These are phyloP conservation scores for Catostylus mosaicus DNA, from an alignment of 30 jellyfish, hydroid and myxozoan genomes.

Conservation along the genomic window DNA sequence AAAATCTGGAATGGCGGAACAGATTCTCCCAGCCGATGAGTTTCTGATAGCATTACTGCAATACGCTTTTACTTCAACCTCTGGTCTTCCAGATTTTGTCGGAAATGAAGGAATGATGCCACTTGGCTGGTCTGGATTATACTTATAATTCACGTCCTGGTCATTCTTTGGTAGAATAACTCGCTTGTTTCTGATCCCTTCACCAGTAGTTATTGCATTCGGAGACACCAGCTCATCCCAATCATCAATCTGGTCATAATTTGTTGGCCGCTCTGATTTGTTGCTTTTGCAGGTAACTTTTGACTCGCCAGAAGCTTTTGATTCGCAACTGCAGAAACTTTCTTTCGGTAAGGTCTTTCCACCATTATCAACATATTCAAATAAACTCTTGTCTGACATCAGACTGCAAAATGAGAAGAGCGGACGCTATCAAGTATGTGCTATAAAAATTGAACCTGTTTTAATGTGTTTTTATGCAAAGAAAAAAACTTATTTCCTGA, in stretches of 20 bases:
- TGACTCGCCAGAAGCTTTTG: neutral
- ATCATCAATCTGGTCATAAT: neutral
- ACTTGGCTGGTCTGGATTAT: slow-evolving; percentile 8
- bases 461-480: too few species aligned
- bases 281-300: slow-evolving; percentile 9
- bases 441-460: too few species aligned
- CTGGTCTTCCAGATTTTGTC: slow-evolving; percentile 28
- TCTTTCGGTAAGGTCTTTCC: slow-evolving; percentile 8
- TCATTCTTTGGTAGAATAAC: slow-evolving; percentile 28
- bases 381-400: neutral
- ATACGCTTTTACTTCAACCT: neutral
- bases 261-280: slow-evolving; percentile 17
- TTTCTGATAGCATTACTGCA: slow-evolving; percentile 18
- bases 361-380: neutral
- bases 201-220: neutral
- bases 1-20: slow-evolving; percentile 20
- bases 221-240: slow-evolving; percentile 28
- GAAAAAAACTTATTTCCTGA: too few species aligned
- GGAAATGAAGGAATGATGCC: slow-evolving; percentile 38
- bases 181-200: neutral
- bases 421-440: too few species aligned
- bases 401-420: too few species aligned
- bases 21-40: slow-evolving; percentile 43
- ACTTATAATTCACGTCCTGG: slow-evolving; percentile 1
- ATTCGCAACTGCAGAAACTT: slow-evolving; percentile 31